Evolutionary conservation across 2,797 vertebrate species (phyloP).

Genomic region (Melanotaenia pygmaea): DNA sequence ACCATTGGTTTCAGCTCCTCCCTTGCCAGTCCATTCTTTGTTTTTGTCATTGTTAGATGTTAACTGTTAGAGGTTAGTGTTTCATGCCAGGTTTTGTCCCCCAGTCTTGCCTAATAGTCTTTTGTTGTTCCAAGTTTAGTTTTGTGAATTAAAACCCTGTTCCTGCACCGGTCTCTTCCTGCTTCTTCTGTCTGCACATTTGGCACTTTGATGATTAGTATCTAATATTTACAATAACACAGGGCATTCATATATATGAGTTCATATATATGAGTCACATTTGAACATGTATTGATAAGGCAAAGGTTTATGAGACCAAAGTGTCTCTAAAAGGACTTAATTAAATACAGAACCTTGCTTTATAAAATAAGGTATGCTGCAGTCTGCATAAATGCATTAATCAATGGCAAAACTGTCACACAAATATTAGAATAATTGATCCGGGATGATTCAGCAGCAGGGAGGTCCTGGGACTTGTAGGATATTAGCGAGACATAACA

Average conservation of each 20-base stretch:
- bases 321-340: constrained; percentile 65
- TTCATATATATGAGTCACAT: constrained; percentile 57
- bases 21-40: too few species aligned
- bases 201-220: too few species aligned
- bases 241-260: constrained; percentile 46
- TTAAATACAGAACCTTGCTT: constrained; percentile 68
- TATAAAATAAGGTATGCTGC: constrained; percentile 79
- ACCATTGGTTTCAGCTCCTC: too few species aligned
- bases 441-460: constrained; percentile 74
- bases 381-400: constrained; percentile 77
- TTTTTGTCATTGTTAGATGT: too few species aligned
- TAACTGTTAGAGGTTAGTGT: too few species aligned
- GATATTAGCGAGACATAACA: constrained; percentile 71
- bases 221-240: constrained; percentile 23
- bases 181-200: too few species aligned
- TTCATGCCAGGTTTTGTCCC: too few species aligned
- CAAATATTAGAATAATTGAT: constrained; percentile 83
- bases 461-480: constrained; percentile 57
- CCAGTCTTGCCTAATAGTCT: too few species aligned
- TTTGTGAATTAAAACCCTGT: too few species aligned
- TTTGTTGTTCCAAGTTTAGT: too few species aligned
- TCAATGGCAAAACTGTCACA: constrained; percentile 77
- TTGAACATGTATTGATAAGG: constrained; percentile 67
- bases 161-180: too few species aligned
- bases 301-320: constrained; percentile 70